A percentile compares a stretch with the other conserved stretches of the same genome.
These are phyloP conservation scores for Tachina lurida DNA, from an alignment of 2,888 invertebrate species.

Conservation along the genomic window DNA sequence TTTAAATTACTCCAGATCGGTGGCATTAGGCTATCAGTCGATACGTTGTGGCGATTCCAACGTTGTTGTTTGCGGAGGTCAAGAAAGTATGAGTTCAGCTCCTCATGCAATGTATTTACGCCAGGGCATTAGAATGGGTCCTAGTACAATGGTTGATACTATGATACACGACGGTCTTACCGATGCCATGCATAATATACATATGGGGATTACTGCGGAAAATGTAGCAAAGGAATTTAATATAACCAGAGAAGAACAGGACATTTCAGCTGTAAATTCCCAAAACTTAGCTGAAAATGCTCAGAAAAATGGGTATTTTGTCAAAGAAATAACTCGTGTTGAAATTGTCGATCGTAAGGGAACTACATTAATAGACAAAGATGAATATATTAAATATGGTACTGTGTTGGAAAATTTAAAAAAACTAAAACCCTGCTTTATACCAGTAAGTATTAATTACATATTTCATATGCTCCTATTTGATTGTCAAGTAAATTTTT, in stretches of 20 bases:
- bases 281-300: constrained; percentile 87
- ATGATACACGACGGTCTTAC: constrained; percentile 88
- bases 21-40: constrained; percentile 87
- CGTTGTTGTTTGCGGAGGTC: constrained; percentile 90
- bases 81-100: constrained; percentile 91
- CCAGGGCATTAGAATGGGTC: constrained; percentile 87
- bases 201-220: constrained; percentile 93
- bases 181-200: constrained; percentile 88
- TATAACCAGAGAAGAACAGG: constrained; percentile 88
- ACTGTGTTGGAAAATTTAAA: constrained; percentile 85
- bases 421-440: constrained; percentile 87
- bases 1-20: constrained; percentile 83
- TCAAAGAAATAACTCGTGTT: constrained; percentile 89
- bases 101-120: constrained; percentile 88
- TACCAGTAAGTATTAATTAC: constrained; percentile 83
- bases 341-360: constrained; percentile 83
- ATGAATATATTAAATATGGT: constrained; percentile 88
- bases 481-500: background rate
- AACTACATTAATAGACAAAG: constrained; percentile 84
- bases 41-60: constrained; percentile 87
- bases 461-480: background rate
- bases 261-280: constrained; percentile 87
- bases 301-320: constrained; percentile 86
- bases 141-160: constrained; percentile 86
- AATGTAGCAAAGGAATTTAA: constrained; percentile 88